A percentile compares a stretch with the other conserved stretches of the same genome.
These are phyloP conservation scores for Eudyptes chrysolophus DNA, from an alignment of 2,113 vertebrate species.

Conservation along the genomic window DNA sequence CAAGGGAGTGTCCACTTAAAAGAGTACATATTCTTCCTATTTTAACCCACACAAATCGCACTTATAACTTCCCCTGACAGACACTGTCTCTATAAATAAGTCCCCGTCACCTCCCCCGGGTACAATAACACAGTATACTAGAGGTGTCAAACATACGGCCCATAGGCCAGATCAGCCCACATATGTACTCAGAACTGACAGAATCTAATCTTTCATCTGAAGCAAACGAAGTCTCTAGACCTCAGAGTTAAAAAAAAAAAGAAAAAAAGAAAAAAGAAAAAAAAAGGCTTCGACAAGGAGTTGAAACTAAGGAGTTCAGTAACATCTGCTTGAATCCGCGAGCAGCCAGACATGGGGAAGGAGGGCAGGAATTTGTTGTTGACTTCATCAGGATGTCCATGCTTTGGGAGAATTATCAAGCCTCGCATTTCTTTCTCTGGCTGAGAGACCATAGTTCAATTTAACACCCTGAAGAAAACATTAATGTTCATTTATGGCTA, in stretches of 20 bases:
- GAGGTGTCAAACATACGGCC: slow-evolving; percentile 71
- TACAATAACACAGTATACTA: slow-evolving; percentile 69
- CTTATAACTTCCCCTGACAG: slow-evolving; percentile 64
- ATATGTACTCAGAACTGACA: slow-evolving; percentile 67
- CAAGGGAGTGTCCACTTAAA: slow-evolving; percentile 45
- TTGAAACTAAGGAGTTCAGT: background rate
- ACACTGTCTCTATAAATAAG: slow-evolving; percentile 71
- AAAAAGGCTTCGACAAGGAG: background rate
- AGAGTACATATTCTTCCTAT: slow-evolving; percentile 37
- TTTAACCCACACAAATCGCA: slow-evolving; percentile 31
- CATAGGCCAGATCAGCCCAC: slow-evolving; percentile 70
- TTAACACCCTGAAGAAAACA: background rate
- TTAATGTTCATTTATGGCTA: background rate
- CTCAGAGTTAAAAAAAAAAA: background rate
- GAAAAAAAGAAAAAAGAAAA: background rate
- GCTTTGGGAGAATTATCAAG: background rate
- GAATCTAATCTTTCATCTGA: slow-evolving; percentile 61
- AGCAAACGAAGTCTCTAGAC: slow-evolving; percentile 51
- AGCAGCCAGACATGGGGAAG: background rate
- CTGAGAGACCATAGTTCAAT: background rate
- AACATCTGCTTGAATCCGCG: background rate
- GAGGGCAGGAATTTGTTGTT: background rate
- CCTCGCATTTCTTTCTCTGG: background rate
- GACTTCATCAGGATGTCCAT: background rate
- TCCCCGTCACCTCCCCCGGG: slow-evolving; percentile 60